Evolutionary conservation across 2,113 vertebrate genomes (phyloP), one percentile per base, ranked within the genome.

Genomic region (Calypte anna): DNA sequence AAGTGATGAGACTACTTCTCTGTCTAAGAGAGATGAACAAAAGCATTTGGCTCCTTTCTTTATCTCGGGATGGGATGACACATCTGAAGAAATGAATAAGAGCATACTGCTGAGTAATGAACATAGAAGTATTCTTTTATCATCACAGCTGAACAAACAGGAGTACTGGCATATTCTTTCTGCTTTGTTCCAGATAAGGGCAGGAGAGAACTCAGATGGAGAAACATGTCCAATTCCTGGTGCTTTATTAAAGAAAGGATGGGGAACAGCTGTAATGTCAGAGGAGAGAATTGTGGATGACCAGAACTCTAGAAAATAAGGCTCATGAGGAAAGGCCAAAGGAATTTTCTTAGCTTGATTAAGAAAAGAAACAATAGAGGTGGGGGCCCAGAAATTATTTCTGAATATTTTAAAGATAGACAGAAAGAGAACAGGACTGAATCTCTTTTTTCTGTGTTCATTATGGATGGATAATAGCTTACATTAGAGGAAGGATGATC

Each of bases 111-210:
- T 89, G 81, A 87, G 57, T 86, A 82, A 92, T 57, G 66, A 75
- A 79, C 63, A 85, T 28, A 84, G 75, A 92, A 95, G 57, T 44
- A 38, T 21, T 84, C 8, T 84, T 77, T 61, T 70, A 12, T 57
- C 88, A 67, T 86, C 64, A 22, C 88, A 95, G 75, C 57, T 88
- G 85, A 73, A 90, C 66, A 91, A 94, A 83, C 64, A 92, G 43
- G 5, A 88, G 5, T 48, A 48, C 21, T 81, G 61, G 23, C 48
- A 44, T 88, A 50, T 40, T 94, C n/a, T 66, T 70, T 68, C 67
- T 82, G 16, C 72, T 85, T 63, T 90, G 54, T 85, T 88, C 36
- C 38, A 20, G 64, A 53, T 51, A 38, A 72, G 25, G 28, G 33
- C 82, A 93, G 75, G n/a, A 94, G 78, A 91, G 40, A 30, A 66